phyloP scores from a whole-genome alignment of 92 coral and sea anemone genomes.

The Pocillopora grandis region DNA sequence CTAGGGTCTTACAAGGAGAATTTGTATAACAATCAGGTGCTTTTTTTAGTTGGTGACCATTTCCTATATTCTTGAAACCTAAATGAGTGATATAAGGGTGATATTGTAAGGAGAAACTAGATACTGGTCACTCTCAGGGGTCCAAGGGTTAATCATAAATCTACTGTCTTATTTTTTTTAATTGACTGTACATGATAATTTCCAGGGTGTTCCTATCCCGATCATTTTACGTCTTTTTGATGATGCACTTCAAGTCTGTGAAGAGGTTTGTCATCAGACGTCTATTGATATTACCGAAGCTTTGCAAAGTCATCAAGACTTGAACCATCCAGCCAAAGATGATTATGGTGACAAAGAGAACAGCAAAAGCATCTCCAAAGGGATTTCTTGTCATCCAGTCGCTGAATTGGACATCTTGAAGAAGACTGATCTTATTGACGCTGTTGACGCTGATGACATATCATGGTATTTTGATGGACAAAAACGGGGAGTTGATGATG shows the following conservation, averaged over 20 bases:
- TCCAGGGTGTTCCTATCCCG: conserved; percentile 82
- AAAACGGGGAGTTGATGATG: conserved; percentile 14
- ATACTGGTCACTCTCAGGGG: too few relatives aligned
- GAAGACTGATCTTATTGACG: neutral
- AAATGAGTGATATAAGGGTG: too few relatives aligned
- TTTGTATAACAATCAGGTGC: too few relatives aligned
- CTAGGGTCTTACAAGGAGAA: too few relatives aligned
- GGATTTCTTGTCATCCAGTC: neutral
- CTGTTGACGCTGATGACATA: neutral
- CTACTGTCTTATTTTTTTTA: neutral
- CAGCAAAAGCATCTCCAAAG: neutral
- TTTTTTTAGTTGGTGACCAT: too few relatives aligned
- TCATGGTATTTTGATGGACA: conserved; percentile 41
- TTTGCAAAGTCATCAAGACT: conserved; percentile 1
- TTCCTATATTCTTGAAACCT: too few relatives aligned
- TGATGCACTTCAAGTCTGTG: conserved; percentile 68
- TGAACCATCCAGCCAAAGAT: neutral
- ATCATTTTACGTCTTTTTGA: conserved; percentile 64
- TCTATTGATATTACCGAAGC: conserved; percentile 44
- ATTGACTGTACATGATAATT: too few relatives aligned
- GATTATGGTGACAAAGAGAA: neutral
- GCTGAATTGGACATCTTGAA: neutral
- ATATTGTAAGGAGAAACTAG: neutral
- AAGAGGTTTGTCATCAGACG: conserved; percentile 43
- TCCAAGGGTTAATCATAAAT: neutral